Conservation (phyloP, 2,797 vertebrate species). For the Poliocrania exsul region DNA sequence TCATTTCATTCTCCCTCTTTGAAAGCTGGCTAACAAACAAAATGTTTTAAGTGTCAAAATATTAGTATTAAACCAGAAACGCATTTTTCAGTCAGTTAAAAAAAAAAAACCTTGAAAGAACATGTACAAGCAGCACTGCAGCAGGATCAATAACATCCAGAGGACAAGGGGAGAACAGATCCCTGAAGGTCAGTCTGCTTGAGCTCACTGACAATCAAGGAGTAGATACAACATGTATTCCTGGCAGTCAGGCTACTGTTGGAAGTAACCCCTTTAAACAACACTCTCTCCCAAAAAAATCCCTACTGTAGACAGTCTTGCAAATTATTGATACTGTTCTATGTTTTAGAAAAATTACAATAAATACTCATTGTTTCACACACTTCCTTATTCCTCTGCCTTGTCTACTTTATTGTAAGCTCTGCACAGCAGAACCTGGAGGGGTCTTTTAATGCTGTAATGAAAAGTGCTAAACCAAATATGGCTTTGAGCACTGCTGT, state of each 20-base stretch:
- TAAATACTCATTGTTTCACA: neutral
- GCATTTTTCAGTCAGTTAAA: neutral
- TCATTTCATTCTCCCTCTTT: neutral
- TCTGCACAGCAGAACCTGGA: neutral
- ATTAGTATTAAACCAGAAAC: neutral
- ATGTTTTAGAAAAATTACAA: neutral
- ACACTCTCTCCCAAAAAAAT: neutral
- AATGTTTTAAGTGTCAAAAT: neutral
- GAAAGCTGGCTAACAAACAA: neutral
- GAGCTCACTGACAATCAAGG: neutral
- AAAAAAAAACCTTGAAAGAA: neutral
- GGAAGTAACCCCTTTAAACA: neutral
- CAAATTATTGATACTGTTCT: neutral
- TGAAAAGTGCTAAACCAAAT: neutral
- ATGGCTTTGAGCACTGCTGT: neutral
- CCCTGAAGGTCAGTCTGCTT: neutral
- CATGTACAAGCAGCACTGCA: neutral
- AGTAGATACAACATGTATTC: neutral
- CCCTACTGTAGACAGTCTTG: neutral
- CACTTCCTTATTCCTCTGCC: neutral
- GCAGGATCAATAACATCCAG: conserved; percentile 4
- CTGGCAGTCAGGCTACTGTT: neutral
- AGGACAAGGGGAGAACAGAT: neutral
- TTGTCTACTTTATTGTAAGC: neutral
- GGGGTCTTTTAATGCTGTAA: neutral